Evolutionary conservation across 2,797 vertebrate genomes (phyloP), one percentile per base, ranked within the genome.

Genomic region (Bothrops alternatus): DNA sequence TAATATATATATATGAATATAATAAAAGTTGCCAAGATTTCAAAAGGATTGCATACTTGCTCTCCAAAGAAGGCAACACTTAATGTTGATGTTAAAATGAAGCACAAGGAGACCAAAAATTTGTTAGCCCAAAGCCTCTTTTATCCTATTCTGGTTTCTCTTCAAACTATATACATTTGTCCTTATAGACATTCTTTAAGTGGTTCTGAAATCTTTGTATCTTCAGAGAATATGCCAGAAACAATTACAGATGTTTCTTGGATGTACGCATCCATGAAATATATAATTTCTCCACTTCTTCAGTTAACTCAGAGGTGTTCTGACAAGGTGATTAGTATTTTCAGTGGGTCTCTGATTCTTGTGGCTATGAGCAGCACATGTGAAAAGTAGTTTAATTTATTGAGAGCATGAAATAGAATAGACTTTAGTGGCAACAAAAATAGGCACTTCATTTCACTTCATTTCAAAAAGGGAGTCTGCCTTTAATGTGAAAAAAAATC

Each of bases 281-380:
- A 91, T 91, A 89, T 92, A 18, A 0, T 90, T 96, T 94, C 96
- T 94, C 95, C 96, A 96, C 95, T 94, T 94, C 93, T 94, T 97
- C 96, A 96, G 96, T 95, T 96, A 87, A 58, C 91, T 92, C 2
- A 42, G 55, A 90, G 95, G 42, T 92, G 82, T 93, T 96, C 95
- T 58, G 94, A 86, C 86, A 37, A n/a, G 23, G 69, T 85, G 93
- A 63, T 37, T 56, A 4, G 3, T 0, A 6, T 90, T 94, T 91
- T 94, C 94, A 86, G 12, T 23, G 91, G 93, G 57, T 94, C 94
- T 58, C 94, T 92, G 92, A 93, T 92, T 60, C 96, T 91, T 88
- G 5, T 78, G 91, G 93, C 95, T 53, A 93, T 0, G 73, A 93
- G 20, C 89, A 95, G 93, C 90, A 91, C 86, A 26, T 90, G 58